A percentile compares a stretch with the other conserved stretches of the same genome.
Evolutionary conservation across 2,113 vertebrate species (phyloP).

Genomic region (Megaleporinus macrocephalus): DNA sequence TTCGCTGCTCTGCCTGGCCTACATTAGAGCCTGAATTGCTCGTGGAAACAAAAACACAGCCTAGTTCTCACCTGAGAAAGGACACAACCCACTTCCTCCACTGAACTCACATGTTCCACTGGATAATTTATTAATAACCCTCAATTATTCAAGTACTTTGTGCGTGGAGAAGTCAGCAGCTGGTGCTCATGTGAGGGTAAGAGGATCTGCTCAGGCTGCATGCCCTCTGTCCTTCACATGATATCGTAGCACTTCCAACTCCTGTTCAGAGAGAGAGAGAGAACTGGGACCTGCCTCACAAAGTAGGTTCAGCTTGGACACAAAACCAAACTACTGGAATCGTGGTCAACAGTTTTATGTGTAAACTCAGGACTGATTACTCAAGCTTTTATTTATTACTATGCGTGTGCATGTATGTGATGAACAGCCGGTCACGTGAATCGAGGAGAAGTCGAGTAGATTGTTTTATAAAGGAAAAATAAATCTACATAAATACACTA

Average conservation of each 20-base stretch:
- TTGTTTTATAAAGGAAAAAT: too few species aligned
- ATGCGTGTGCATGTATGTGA: too few species aligned
- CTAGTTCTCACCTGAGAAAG: conserved; percentile 24
- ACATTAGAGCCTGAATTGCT: not conserved
- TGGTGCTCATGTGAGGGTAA: conserved; percentile 31
- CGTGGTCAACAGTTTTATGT: too few species aligned
- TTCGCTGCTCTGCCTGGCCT: conserved; percentile 9
- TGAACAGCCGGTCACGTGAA: too few species aligned
- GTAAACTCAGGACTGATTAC: too few species aligned
- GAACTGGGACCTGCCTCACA: not conserved
- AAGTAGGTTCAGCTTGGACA: too few species aligned
- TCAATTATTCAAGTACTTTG: conserved; percentile 53
- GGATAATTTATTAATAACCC: conserved; percentile 43
- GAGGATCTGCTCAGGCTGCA: conserved; percentile 8
- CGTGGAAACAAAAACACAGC: conserved; percentile 28
- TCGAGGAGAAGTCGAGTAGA: too few species aligned
- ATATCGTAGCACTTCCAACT: not conserved
- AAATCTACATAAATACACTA: too few species aligned
- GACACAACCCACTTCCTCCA: conserved; percentile 1
- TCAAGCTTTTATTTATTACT: too few species aligned
- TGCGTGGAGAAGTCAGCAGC: conserved; percentile 24
- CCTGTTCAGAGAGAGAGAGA: not conserved
- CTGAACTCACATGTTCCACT: conserved; percentile 25
- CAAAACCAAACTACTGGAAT: too few species aligned
- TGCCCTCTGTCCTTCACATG: not conserved